A percentile compares a stretch with the other conserved stretches of the same genome.
phyloP scores from a whole-genome alignment of 2,113 vertebrate species.

The Sus scrofa region DNA sequence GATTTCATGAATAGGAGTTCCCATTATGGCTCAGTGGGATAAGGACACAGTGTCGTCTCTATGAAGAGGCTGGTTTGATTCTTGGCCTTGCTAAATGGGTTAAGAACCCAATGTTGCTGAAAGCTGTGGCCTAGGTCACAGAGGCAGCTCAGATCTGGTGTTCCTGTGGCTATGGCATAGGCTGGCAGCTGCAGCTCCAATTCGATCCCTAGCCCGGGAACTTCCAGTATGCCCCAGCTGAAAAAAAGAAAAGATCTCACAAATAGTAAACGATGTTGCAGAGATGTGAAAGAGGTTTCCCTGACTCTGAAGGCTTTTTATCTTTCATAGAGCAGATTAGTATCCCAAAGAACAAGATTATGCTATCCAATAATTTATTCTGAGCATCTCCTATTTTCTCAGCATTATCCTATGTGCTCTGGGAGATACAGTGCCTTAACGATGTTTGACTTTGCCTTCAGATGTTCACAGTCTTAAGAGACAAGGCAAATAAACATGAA shows the following conservation, averaged over 20 bases:
- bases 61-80: no score
- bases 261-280: not conserved
- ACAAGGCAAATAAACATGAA: slow-evolving; percentile 2
- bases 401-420: not conserved
- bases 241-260: not conserved
- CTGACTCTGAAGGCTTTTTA: not conserved
- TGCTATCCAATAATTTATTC: not conserved
- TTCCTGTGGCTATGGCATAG: no score
- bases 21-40: no score
- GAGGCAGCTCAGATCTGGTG: no score
- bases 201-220: no score
- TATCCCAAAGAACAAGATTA: not conserved
- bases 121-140: no score
- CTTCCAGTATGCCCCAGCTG: no score
- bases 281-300: not conserved
- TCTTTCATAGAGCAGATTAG: not conserved
- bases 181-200: no score
- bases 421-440: not conserved
- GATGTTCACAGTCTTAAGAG: slow-evolving; percentile 12
- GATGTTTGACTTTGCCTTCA: slow-evolving; percentile 27
- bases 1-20: not conserved
- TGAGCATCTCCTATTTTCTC: not conserved
- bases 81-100: no score
- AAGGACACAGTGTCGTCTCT: no score
- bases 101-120: no score